Evolutionary conservation across 2,888 invertebrate genomes (phyloP).

Genomic region (Cheilosia vernalis): DNA sequence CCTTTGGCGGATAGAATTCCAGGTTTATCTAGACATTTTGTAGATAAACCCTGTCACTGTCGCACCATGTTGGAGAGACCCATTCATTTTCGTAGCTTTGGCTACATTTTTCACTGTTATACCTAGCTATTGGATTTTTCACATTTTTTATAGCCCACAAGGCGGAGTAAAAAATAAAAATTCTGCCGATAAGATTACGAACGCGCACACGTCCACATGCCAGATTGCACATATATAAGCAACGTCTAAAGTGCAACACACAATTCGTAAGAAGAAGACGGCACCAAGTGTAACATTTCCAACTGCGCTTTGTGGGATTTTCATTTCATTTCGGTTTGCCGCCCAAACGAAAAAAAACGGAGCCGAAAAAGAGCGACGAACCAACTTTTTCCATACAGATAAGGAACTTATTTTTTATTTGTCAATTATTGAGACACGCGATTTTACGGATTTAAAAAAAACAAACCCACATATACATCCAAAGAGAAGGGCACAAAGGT

Average conservation of each 20-base stretch:
- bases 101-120: conserved; percentile 18
- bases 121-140: background rate
- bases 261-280: background rate
- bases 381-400: conserved; percentile 7
- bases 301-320: background rate
- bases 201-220: conserved; percentile 13
- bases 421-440: conserved; percentile 27
- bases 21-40: conserved; percentile 2
- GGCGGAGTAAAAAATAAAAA: conserved; percentile 17
- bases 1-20: too few relatives aligned
- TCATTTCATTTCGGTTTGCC: background rate
- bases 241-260: conserved; percentile 14
- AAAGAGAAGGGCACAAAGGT: conserved; percentile 25
- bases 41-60: conserved; percentile 50
- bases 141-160: conserved; percentile 8
- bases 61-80: background rate
- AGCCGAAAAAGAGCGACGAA: background rate
- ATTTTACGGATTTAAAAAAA: conserved; percentile 21
- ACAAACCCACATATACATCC: background rate
- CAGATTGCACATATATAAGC: conserved; percentile 17
- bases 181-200: conserved; percentile 47
- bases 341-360: background rate
- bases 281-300: background rate
- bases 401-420: conserved; percentile 6
- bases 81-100: conserved; percentile 37